Evolutionary conservation across 1,140 invertebrate genomes (phyloP), one percentile per base, ranked within the genome.

Genomic region (Drosophila aff.): DNA sequence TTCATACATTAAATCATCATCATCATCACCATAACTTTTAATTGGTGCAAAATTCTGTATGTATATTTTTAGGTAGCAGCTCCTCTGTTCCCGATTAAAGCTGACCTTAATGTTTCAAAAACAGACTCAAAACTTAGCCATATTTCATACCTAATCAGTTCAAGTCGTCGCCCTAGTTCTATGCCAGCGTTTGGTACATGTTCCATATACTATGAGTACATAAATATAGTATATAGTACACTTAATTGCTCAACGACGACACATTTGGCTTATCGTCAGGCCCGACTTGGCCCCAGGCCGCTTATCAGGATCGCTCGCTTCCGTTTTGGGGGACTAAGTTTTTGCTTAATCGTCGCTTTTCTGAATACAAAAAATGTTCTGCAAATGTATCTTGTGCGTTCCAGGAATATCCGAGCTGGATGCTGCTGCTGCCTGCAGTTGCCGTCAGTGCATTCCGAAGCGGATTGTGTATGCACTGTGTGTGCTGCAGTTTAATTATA

Each of bases 401-500:
- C 75, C 75, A 78, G 75, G 75, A 78, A 78, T 62, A 69, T 50
- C 52, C 76, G 38, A 69, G 50, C 33, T 77, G 73, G 55, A 55
- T 77, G 81, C 38, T 59, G 50, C 43, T 59, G 50, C 11, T 50
- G 62, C 55, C 41, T 44, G 38, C 38, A 40, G 38, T 40, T 40
- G 41, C 6, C n/a, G 21, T 2, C 21, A 47, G 41, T 71, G 76
- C 68, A 74, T 85, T 69, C 73, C 82, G 66, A 64, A 61, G 13
- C 46, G 61, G 23, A 55, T 74, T 46, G 38, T 41, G n/a, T 16
- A 58, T 66, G 49, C 13, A 26, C 23, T 52, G 15, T 58, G 15
- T 58, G 43, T 47, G 53, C 55, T 85, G 79, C 83, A 87, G 83
- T 89, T 87, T 84, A 87, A 87, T 84, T 87, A 89, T 84, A 89